Evolutionary conservation across 2,797 vertebrate species (phyloP), one percentile per base, ranked within the genome.

Genomic region (Crenichthys baileyi): DNA sequence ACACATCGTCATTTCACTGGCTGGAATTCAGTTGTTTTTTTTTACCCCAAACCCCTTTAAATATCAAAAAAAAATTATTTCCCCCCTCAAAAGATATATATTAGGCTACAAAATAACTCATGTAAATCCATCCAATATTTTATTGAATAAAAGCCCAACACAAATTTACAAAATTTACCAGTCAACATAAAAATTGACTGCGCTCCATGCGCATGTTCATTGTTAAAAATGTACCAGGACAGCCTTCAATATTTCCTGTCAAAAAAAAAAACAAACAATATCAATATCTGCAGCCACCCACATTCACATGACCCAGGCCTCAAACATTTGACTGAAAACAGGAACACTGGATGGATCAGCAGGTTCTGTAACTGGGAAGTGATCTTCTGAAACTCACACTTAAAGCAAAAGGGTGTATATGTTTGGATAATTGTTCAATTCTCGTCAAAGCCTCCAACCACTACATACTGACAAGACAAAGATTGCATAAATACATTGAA

Each of bases 111-210:
- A 48, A 50, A 78, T 56, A 60, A 83, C 67, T 85, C 85, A 87
- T 87, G 84, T 90, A 93, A 93, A 93, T 91, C 92, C 87, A 93
- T 94, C 93, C 91, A 91, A 94, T 93, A 92, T 92, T 96, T 96
- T 95, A 96, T 96, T 96, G 93, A 95, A 95, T 92, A 94, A 95
- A 95, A 94, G 92, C 92, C 93, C 92, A 93, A 93, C 88, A 92
- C 85, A 95, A 92, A 88, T 94, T 94, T 94, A 94, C 92, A 95
- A 95, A 95, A 93, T 93, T 82, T 88, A 91, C 88, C 87, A 92
- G 92, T 93, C 83, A 90, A 92, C 92, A 94, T 91, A 92, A 92
- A 95, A 94, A 94, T 77, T 89, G 89, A 90, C 76, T 81, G 88
- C 82, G 88, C 85, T 85, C 85, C 87, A 81, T 65, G 85, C 86